These are phyloP conservation scores for Microdon myrmicae DNA, from an alignment of 2,888 invertebrate species.

Conservation along the genomic window DNA sequence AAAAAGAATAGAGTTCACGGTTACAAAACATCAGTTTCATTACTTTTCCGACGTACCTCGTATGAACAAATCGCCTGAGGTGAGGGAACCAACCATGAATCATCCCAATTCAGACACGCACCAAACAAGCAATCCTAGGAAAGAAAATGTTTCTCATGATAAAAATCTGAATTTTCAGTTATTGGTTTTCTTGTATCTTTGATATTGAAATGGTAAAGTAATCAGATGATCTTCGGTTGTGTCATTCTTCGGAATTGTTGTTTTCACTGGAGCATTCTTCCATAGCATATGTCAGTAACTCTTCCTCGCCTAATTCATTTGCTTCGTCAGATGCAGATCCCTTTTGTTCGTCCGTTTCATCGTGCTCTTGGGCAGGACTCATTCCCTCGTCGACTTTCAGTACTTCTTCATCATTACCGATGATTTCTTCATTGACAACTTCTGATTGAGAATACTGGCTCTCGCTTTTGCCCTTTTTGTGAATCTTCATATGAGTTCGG, in stretches of 20 bases:
- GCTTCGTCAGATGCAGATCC: not conserved
- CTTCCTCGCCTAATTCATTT: constrained; percentile 24
- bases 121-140: too few species aligned
- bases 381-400: constrained; percentile 52
- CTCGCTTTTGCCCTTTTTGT: constrained; percentile 53
- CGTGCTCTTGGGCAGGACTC: constrained; percentile 15
- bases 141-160: too few species aligned
- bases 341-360: not conserved
- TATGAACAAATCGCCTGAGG: too few species aligned
- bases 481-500: constrained; percentile 69
- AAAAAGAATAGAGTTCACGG: too few species aligned
- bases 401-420: constrained; percentile 5
- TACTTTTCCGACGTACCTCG: too few species aligned
- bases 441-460: not conserved
- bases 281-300: constrained; percentile 48
- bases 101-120: too few species aligned
- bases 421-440: constrained; percentile 14
- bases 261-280: constrained; percentile 39
- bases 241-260: constrained; percentile 23
- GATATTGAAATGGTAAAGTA: too few species aligned
- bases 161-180: too few species aligned
- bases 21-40: too few species aligned
- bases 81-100: too few species aligned
- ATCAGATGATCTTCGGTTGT: too few species aligned
- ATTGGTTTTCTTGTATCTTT: too few species aligned